These are phyloP conservation scores for Hippocampus mohnikei DNA, from an alignment of 2,113 vertebrate genomes.

Conservation along the genomic window DNA sequence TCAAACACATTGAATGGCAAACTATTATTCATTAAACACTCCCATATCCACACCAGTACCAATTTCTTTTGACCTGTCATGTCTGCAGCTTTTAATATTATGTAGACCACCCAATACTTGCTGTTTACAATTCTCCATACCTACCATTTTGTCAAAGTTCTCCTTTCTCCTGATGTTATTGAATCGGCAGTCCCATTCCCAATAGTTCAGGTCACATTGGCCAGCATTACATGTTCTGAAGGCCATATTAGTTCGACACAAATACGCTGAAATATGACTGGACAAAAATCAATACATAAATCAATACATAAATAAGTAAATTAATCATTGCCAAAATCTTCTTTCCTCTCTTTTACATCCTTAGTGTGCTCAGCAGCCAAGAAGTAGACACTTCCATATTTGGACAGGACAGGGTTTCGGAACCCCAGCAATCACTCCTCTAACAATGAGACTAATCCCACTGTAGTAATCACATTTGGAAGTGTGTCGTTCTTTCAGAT, in stretches of 20 bases:
- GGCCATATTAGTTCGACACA: too few species aligned
- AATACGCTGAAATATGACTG: too few species aligned
- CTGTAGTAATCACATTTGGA: not conserved
- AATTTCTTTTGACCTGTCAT: conserved; percentile 17
- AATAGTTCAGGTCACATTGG: too few species aligned
- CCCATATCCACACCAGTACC: not conserved
- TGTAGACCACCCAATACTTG: not conserved
- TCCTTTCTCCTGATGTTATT: not conserved
- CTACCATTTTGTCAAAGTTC: not conserved
- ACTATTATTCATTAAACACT: conserved; percentile 6
- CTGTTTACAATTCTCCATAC: not conserved
- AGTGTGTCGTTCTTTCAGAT: not conserved
- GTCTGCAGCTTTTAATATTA: not conserved
- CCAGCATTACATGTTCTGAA: too few species aligned
- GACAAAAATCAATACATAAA: too few species aligned
- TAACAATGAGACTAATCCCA: not conserved
- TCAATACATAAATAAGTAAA: too few species aligned
- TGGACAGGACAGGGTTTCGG: too few species aligned
- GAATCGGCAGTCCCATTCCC: not conserved
- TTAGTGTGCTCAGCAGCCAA: too few species aligned
- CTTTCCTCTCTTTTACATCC: too few species aligned
- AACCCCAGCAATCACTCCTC: too few species aligned
- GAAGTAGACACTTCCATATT: too few species aligned
- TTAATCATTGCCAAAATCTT: too few species aligned
- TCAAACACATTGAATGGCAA: conserved; percentile 3